Evolutionary conservation across 2,113 vertebrate species (phyloP).

Genomic region (Pelecanoides urinatrix): DNA sequence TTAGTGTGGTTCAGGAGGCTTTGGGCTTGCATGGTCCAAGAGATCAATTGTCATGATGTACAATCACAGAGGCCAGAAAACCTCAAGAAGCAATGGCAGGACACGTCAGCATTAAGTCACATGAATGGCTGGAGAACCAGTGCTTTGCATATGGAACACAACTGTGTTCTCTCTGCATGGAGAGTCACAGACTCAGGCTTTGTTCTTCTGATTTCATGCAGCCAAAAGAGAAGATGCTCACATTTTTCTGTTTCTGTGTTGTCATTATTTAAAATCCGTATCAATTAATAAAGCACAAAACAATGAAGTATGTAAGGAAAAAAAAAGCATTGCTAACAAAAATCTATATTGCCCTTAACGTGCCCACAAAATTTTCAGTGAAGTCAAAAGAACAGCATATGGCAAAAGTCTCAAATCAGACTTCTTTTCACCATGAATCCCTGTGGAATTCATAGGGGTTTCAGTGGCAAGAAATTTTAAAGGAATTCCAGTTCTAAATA

Average conservation of each 20-base stretch:
- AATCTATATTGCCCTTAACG: neutral
- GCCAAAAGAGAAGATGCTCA: neutral
- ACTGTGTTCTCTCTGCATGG: neutral
- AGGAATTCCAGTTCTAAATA: slow-evolving; percentile 9
- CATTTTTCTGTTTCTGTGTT: neutral
- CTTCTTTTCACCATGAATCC: neutral
- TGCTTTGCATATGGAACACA: neutral
- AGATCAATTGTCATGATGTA: neutral
- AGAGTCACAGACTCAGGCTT: neutral
- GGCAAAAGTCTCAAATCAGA: neutral
- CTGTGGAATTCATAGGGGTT: neutral
- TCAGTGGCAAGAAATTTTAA: neutral
- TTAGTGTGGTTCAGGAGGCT: neutral
- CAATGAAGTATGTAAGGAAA: neutral
- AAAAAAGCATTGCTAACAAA: neutral
- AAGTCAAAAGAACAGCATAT: neutral
- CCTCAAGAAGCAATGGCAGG: neutral
- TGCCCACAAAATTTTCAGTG: neutral
- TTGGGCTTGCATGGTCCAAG: neutral
- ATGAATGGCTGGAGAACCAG: neutral
- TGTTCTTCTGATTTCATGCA: neutral
- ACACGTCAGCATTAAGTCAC: neutral
- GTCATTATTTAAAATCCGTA: neutral
- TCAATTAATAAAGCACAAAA: neutral
- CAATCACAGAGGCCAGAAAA: neutral